Percentiles rank a stretch among this genome's conserved stretches.
phyloP scores from a whole-genome alignment of 2,888 invertebrate genomes.

The Apamea epomidion region DNA sequence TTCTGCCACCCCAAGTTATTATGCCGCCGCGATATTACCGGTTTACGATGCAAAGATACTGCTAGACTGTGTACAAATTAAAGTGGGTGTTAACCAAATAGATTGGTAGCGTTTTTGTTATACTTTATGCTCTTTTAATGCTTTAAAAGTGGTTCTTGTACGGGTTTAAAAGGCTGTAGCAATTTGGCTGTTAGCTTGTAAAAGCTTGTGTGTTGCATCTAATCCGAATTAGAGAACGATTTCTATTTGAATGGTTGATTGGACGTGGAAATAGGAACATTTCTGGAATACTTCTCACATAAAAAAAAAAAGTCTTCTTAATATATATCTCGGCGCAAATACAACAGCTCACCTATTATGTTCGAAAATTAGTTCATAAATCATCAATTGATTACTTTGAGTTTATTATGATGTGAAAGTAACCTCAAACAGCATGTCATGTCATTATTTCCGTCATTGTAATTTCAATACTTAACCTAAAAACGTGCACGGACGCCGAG shows the following conservation, averaged over 20 bases:
- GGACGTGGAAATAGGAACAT: background rate
- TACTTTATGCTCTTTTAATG: constrained; percentile 8
- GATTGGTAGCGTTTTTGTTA: constrained; percentile 22
- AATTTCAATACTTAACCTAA: too few relatives aligned
- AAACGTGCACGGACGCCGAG: too few relatives aligned
- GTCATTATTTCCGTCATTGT: too few relatives aligned
- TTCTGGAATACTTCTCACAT: background rate
- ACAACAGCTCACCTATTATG: too few relatives aligned
- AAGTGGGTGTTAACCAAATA: constrained; percentile 39
- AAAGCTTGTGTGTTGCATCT: background rate
- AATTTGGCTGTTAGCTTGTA: background rate
- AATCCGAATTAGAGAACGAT: background rate
- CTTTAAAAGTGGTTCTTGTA: background rate
- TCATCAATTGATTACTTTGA: too few relatives aligned
- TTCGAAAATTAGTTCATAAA: too few relatives aligned
- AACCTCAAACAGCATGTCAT: too few relatives aligned
- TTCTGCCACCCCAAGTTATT: constrained; percentile 66
- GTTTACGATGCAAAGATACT: constrained; percentile 65
- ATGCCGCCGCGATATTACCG: constrained; percentile 58
- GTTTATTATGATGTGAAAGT: too few relatives aligned
- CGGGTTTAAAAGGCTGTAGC: background rate
- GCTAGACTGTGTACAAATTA: constrained; percentile 61
- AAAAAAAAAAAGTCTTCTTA: too few relatives aligned
- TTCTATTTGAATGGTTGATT: background rate
- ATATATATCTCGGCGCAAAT: too few relatives aligned